Percentiles rank a stretch among this genome's conserved stretches.
Evolutionary conservation across 2,113 vertebrate genomes (phyloP).

Genomic region (Elephantulus edwardii): DNA sequence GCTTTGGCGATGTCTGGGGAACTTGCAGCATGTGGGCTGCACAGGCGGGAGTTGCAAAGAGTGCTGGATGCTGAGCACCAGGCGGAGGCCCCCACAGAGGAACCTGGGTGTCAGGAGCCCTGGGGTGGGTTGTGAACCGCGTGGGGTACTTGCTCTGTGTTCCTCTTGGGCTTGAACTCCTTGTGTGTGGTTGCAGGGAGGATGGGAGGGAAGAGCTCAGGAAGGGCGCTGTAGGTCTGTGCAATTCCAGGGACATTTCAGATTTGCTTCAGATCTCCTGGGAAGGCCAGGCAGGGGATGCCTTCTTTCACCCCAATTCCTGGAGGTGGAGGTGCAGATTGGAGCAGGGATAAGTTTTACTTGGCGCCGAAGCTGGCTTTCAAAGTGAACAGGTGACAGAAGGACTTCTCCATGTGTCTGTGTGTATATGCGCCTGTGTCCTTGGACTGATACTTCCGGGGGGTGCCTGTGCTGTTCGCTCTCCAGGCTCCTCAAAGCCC

Average conservation of each 20-base stretch:
- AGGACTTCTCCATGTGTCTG: not conserved
- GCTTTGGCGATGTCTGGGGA: not conserved
- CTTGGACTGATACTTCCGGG: not conserved
- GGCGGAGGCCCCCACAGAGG: not conserved
- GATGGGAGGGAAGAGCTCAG: not conserved
- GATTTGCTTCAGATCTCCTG: not conserved
- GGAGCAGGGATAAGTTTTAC: slow-evolving; percentile 59
- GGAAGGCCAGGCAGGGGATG: not conserved
- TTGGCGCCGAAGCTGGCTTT: not conserved
- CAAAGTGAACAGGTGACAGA: slow-evolving; percentile 66
- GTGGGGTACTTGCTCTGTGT: not conserved
- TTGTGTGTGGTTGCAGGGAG: not conserved
- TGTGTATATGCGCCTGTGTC: not conserved
- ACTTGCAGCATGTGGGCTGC: not conserved
- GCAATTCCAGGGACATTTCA: not conserved
- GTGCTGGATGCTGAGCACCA: not conserved
- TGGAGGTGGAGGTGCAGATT: not conserved
- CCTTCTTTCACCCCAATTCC: not conserved
- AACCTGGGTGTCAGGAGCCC: not conserved
- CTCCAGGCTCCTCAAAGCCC: not conserved
- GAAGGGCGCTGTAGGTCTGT: not conserved
- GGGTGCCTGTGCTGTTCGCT: not conserved
- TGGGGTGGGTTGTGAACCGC: not conserved
- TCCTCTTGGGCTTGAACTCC: not conserved
- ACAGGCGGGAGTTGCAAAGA: slow-evolving; percentile 27